phyloP scores from a whole-genome alignment of 1,140 invertebrate genomes.

The Trissolcus basalis region DNA sequence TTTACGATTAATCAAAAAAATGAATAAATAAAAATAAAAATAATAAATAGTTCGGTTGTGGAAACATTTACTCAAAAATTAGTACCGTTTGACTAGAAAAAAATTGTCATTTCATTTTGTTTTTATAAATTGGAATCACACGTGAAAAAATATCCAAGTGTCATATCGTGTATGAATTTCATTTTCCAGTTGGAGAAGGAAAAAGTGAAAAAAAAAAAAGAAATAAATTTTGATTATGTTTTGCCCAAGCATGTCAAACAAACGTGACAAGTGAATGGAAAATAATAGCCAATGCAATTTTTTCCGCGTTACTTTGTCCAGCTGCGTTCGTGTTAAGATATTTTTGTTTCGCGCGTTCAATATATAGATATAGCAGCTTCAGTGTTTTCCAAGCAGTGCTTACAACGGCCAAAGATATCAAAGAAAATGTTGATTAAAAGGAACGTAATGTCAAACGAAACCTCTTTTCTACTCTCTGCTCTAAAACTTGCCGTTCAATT shows the following conservation, averaged over 20 bases:
- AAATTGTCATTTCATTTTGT: no score
- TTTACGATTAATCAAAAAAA: no score
- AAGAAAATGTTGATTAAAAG: constrained; percentile 46
- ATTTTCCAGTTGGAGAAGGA: not conserved
- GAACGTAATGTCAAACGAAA: constrained; percentile 30
- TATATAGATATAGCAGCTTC: no score
- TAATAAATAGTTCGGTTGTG: no score
- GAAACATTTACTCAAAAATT: no score
- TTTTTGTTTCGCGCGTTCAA: constrained; percentile 1
- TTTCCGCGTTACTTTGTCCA: constrained; percentile 14
- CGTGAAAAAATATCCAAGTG: not conserved
- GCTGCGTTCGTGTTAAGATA: constrained; percentile 14
- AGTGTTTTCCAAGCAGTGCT: constrained; percentile 11
- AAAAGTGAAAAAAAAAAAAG: no score
- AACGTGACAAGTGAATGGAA: constrained; percentile 19
- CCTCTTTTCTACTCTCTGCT: constrained; percentile 1
- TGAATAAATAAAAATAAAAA: no score
- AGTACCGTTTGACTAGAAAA: no score
- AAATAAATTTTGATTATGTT: constrained; percentile 18
- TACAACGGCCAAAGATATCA: constrained; percentile 28
- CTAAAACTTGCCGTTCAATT: constrained; percentile 27
- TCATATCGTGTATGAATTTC: not conserved
- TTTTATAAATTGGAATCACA: no score
- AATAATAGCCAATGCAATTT: constrained; percentile 22
- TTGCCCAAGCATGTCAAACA: not conserved